phyloP scores from a whole-genome alignment of 2,113 vertebrate species.

The Hippopotamus amphibius region DNA sequence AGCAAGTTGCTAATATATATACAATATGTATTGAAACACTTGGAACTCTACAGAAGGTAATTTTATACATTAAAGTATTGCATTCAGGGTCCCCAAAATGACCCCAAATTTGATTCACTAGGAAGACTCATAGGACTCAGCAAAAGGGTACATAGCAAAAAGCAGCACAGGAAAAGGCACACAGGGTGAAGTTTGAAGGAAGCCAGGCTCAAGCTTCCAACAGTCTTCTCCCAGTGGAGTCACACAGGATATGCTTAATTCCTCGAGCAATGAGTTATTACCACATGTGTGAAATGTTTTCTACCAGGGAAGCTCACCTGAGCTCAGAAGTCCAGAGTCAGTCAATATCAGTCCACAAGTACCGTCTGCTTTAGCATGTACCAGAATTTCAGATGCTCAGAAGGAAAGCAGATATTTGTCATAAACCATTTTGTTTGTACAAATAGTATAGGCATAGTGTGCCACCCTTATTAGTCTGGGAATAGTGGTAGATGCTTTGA shows the following conservation, averaged over 20 bases:
- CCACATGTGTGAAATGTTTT: not conserved
- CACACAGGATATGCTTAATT: not conserved
- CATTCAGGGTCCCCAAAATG: not conserved
- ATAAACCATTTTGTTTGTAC: not conserved
- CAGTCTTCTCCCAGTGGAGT: not conserved
- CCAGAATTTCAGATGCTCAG: not conserved
- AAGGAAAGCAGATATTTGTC: not conserved
- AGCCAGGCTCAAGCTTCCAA: not conserved
- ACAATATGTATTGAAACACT: not conserved
- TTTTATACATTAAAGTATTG: not conserved
- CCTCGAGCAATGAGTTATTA: not conserved
- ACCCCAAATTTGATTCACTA: not conserved
- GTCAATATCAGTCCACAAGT: not conserved
- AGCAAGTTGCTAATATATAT: not conserved
- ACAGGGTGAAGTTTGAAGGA: not conserved
- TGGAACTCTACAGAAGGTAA: not conserved
- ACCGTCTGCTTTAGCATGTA: not conserved
- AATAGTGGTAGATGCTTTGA: not conserved
- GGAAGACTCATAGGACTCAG: not conserved
- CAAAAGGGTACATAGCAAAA: not conserved
- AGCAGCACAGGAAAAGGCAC: not conserved
- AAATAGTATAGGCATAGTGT: not conserved
- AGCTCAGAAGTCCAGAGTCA: not conserved
- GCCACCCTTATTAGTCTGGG: not conserved
- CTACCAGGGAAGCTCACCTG: not conserved